A percentile compares a stretch with the other conserved stretches of the same genome.
Conservation (phyloP, 2,888 invertebrate species). For the Prosapia bicincta region DNA sequence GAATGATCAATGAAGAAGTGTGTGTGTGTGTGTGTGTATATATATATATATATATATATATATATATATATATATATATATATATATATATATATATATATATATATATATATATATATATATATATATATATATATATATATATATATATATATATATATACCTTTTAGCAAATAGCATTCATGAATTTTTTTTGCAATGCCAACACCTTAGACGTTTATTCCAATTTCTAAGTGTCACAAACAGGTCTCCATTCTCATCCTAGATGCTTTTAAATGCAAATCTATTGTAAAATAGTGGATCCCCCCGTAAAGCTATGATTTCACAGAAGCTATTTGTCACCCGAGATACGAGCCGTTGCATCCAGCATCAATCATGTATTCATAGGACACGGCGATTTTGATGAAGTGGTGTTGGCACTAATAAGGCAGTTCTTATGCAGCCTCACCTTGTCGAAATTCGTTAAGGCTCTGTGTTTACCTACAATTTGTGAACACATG, state of each 20-base stretch:
- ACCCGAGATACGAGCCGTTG: neutral
- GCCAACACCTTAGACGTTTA: too few relatives aligned
- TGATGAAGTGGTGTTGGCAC: conserved; percentile 2
- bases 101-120: too few relatives aligned
- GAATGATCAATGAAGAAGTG: too few relatives aligned
- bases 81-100: too few relatives aligned
- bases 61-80: too few relatives aligned
- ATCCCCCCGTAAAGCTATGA: neutral
- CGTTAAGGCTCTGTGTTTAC: neutral
- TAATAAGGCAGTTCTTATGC: neutral
- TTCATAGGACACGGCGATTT: neutral
- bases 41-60: too few relatives aligned
- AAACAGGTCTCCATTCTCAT: neutral
- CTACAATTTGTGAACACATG: neutral
- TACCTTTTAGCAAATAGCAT: too few relatives aligned
- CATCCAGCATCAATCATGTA: neutral
- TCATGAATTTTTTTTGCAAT: too few relatives aligned
- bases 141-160: too few relatives aligned
- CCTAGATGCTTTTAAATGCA: neutral
- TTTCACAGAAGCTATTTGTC: neutral
- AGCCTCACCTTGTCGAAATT: neutral
- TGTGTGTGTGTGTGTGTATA: too few relatives aligned
- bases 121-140: too few relatives aligned
- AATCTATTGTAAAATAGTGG: neutral
- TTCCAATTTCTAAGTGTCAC: too few relatives aligned